Conservation (phyloP, 1,140 invertebrate species). For the Drosophila triauraria region DNA sequence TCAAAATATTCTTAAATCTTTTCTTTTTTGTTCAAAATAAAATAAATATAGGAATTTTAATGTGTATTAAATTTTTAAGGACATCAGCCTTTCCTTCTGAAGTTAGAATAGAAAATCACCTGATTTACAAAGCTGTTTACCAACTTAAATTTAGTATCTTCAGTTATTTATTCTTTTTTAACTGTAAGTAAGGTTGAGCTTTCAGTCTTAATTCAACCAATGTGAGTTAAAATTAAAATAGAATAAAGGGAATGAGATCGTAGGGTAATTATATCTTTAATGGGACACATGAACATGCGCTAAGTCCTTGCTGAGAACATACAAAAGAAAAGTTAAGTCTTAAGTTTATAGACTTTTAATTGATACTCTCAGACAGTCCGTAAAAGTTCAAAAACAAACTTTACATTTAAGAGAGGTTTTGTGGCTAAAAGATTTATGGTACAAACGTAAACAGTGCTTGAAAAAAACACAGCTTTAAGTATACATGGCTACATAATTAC, state of each 20-base stretch:
- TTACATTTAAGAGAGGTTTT: not conserved
- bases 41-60: too few species aligned
- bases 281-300: too few species aligned
- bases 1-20: too few species aligned
- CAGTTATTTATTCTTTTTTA: too few species aligned
- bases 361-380: constrained; percentile 5
- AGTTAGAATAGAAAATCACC: too few species aligned
- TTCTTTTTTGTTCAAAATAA: too few species aligned
- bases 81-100: too few species aligned
- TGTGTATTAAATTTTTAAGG: too few species aligned
- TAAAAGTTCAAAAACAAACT: not conserved
- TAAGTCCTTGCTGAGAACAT: constrained; percentile 4
- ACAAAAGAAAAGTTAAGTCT: not conserved
- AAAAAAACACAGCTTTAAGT: constrained; percentile 2
- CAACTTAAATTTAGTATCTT: not conserved
- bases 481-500: not conserved
- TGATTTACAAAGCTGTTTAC: too few species aligned
- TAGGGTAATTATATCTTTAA: not conserved
- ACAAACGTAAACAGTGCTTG: not conserved
- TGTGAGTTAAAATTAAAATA: not conserved
- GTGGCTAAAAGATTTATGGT: constrained; percentile 7
- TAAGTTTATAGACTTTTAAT: constrained; percentile 25
- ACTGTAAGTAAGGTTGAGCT: not conserved
- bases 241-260: constrained; percentile 1
- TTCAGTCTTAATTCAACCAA: not conserved